A percentile compares a stretch with the other conserved stretches of the same genome.
Conservation (phyloP, 2,888 invertebrate species). For the Callimorpha dominula region DNA sequence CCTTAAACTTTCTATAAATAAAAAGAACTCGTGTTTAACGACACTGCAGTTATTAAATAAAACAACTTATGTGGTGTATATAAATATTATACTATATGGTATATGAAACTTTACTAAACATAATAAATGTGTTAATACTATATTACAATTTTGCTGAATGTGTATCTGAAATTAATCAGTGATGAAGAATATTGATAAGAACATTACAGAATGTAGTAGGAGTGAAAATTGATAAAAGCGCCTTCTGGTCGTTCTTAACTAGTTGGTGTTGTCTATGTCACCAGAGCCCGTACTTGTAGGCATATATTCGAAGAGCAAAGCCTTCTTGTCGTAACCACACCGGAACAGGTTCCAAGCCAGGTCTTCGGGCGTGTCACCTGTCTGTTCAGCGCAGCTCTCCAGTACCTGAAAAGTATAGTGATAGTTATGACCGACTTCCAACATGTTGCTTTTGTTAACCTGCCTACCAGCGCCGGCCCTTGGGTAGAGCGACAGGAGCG, state of each 20-base stretch:
- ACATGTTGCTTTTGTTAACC: background rate
- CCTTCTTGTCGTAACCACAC: conserved; percentile 78
- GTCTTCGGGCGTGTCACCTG: conserved; percentile 73
- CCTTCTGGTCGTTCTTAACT: conserved; percentile 36
- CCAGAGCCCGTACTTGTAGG: conserved; percentile 50
- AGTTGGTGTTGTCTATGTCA: conserved; percentile 50
- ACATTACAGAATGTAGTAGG: conserved; percentile 1
- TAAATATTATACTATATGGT: conserved; percentile 14
- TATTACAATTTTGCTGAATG: background rate
- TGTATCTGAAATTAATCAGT: background rate
- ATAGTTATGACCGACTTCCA: background rate
- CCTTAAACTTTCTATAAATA: too few relatives aligned
- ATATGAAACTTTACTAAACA: conserved; percentile 3
- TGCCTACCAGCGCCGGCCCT: too few relatives aligned
- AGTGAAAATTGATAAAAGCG: conserved; percentile 20
- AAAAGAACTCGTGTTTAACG: too few relatives aligned
- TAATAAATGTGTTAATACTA: conserved; percentile 4
- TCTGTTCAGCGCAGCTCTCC: conserved; percentile 73
- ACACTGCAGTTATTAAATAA: conserved; percentile 4
- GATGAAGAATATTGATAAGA: background rate
- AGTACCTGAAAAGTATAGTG: conserved; percentile 58
- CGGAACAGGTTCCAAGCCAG: conserved; percentile 80
- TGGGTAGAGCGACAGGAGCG: too few relatives aligned
- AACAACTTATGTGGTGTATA: conserved; percentile 2
- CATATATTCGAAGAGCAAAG: conserved; percentile 75